Conservation (phyloP, 1,140 invertebrate genomes). For the Pentalonia nigronervosa region DNA sequence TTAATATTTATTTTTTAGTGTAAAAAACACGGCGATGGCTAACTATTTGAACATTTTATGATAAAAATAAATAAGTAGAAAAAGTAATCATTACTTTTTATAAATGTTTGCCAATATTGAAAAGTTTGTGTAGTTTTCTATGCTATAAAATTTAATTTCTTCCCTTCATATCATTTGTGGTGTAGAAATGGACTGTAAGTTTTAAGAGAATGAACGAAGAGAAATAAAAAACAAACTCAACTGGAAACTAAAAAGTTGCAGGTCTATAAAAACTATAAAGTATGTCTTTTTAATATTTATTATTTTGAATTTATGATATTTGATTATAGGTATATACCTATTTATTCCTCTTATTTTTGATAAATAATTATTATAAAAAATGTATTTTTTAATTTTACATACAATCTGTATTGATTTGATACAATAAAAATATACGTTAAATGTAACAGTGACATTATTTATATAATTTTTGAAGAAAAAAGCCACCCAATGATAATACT, state of each 20-base stretch:
- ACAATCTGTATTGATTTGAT: no score
- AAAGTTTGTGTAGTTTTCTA: neutral
- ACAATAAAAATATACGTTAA: no score
- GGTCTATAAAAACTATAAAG: neutral
- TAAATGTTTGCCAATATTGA: neutral
- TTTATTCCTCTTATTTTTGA: neutral
- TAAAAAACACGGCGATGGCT: neutral
- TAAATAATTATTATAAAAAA: neutral
- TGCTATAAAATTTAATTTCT: neutral
- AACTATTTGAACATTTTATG: neutral
- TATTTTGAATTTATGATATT: neutral
- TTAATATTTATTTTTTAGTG: neutral
- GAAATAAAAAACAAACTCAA: neutral
- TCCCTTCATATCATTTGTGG: neutral
- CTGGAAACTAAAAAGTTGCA: neutral
- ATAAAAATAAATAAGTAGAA: neutral
- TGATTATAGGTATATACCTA: neutral
- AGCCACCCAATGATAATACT: no score
- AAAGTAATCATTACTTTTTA: slow-evolving; percentile 27
- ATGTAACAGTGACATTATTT: no score
- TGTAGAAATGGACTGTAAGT: neutral
- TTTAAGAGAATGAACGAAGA: neutral
- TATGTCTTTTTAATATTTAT: neutral
- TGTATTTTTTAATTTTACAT: no score
- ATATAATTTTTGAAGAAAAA: no score